Base-by-base conservation (phyloP, 2,113 vertebrate genomes). In the Mystacornis crossleyi region DNA sequence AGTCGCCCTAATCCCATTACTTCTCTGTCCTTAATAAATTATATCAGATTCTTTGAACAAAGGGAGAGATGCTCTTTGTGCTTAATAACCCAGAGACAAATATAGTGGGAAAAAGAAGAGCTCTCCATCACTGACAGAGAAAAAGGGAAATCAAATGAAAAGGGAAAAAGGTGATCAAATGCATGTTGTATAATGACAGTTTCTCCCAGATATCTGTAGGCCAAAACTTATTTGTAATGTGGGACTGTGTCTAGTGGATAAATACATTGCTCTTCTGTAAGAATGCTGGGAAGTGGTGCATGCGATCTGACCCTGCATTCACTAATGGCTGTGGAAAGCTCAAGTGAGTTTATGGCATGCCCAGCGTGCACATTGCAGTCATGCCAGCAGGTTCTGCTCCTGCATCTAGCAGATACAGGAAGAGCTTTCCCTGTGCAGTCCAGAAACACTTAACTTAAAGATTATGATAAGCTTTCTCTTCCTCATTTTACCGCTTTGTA, bases 211-310 rank as follows among this genome's bases (percentile, higher is more conserved):
- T 4, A 58, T 40, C n/a, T 66, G 45, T 42, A 38, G 6, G 65
- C 26, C n/a, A 36, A 57, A 31, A 86, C 53, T 61, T 6, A 34
- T 24, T 48, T 16, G 16, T 40, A 33, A 8, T 28, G 20, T 40
- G 65, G 16, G 75, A 47, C 43, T 50, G 24, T 47, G 31, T 31
- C 31, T 50, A 38, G 40, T 24, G 75, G 38, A 55, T 2, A 4
- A 82, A 54, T n/a, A 33, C 12, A 5, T 1, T 77, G n/a, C 40
- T 78, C 5, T 74, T 86, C 55, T 0, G 0, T 26, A 51, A 55
- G 61, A 90, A 54, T 36, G 25, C 21, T 62, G 73, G 47, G 36
- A 83, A 77, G 60, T 33, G 7, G 0, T n/a, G 38, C 12, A 21
- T 40, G 51, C 20, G 33, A 61, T 12, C 54, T 62, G 29, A 57